phyloP scores from a whole-genome alignment of 2,113 vertebrate species.

The Motacilla tschutschensis region DNA sequence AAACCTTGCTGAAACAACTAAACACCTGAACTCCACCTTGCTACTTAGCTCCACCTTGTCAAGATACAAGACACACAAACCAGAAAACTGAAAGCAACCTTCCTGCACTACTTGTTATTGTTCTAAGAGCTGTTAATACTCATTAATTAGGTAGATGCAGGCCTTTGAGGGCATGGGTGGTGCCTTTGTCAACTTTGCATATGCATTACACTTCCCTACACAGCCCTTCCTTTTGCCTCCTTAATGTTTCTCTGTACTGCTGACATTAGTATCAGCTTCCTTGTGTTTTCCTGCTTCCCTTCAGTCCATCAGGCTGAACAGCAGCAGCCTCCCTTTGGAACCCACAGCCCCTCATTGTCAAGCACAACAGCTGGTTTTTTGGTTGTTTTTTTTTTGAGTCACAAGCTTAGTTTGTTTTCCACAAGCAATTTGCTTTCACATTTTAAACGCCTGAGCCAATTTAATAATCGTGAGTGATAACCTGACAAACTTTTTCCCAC shows the following conservation, averaged over 20 bases:
- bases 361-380: not conserved
- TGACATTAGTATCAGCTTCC: not conserved
- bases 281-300: not conserved
- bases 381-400: not conserved
- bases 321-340: not conserved
- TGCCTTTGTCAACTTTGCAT: not conserved
- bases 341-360: not conserved
- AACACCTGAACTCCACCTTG: not conserved
- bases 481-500: not conserved
- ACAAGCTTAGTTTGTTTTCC: not conserved
- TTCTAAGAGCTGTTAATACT: not conserved
- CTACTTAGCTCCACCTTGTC: not conserved
- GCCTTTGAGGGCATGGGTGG: not conserved
- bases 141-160: not conserved
- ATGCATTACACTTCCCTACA: not conserved
- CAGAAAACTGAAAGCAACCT: not conserved
- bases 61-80: not conserved
- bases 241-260: not conserved
- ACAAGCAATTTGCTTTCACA: not conserved
- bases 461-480: not conserved
- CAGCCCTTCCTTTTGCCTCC: not conserved
- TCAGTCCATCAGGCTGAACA: not conserved
- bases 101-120: not conserved
- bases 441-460: not conserved
- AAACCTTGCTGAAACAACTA: not conserved